These are phyloP conservation scores for Pituophis catenifer DNA, from an alignment of 2,113 vertebrate genomes.

Conservation along the genomic window DNA sequence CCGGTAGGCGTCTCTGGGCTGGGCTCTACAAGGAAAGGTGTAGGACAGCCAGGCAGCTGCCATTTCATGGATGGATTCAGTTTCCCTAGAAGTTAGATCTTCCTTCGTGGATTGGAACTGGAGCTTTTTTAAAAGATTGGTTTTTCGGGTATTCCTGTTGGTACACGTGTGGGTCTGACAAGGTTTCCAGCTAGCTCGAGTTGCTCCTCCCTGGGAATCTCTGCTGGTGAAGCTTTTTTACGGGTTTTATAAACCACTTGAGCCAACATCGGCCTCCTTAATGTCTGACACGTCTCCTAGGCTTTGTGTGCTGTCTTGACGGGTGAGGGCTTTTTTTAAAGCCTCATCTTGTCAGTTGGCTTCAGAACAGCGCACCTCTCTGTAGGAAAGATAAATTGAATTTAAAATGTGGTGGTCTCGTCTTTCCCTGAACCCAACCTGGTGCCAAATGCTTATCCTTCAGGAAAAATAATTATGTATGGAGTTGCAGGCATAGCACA, in stretches of 20 bases:
- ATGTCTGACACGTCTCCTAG: conserved; percentile 68
- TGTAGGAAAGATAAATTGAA: conserved; percentile 53
- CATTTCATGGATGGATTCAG: conserved; percentile 60
- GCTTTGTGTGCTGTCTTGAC: conserved; percentile 64
- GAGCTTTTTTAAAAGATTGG: conserved; percentile 66
- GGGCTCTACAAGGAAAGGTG: conserved; percentile 54
- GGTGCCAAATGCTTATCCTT: conserved; percentile 75
- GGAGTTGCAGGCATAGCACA: conserved; percentile 62
- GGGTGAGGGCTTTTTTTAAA: conserved; percentile 51
- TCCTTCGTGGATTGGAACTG: conserved; percentile 64
- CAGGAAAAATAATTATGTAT: conserved; percentile 67
- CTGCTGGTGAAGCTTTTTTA: conserved; percentile 79
- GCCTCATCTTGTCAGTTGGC: conserved; percentile 58
- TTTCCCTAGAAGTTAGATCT: conserved; percentile 57
- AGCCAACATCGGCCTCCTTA: conserved; percentile 77
- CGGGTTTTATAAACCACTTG: conserved; percentile 83
- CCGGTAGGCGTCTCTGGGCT: conserved; percentile 57
- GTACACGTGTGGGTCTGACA: conserved; percentile 61
- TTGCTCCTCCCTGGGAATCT: conserved; percentile 66
- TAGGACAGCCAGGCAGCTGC: conserved; percentile 58
- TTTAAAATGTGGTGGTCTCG: conserved; percentile 25
- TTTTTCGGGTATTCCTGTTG: conserved; percentile 69
- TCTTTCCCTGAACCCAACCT: conserved; percentile 58
- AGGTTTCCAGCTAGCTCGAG: conserved; percentile 67
- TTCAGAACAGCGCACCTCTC: conserved; percentile 43